Evolutionary conservation across 2,888 invertebrate species (phyloP).

Genomic region (Stomorhina lunata): DNA sequence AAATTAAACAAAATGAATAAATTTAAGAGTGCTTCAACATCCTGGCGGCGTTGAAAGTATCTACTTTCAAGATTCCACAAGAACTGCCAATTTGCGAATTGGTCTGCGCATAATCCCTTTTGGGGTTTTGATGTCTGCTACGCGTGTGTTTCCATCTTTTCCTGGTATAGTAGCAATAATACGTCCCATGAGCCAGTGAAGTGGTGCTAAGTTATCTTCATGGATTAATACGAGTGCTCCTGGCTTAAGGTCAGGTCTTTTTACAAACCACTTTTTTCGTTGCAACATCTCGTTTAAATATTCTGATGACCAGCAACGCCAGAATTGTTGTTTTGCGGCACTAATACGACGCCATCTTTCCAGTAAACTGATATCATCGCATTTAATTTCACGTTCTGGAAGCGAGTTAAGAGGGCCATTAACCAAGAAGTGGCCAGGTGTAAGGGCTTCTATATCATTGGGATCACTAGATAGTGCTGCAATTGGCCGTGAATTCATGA

Average conservation of each 20-base stretch:
- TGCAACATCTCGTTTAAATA: not conserved
- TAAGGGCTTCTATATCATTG: constrained; percentile 14
- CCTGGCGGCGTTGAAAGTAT: constrained; percentile 1
- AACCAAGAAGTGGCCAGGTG: constrained; percentile 3
- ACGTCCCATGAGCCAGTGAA: constrained; percentile 28
- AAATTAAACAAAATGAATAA: not conserved
- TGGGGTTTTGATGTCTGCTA: constrained; percentile 39
- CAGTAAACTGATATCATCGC: not conserved
- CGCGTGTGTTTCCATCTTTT: constrained; percentile 14
- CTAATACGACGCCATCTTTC: not conserved
- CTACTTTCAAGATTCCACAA: constrained; percentile 1
- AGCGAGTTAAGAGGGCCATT: not conserved
- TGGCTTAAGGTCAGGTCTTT: not conserved
- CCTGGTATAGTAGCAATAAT: constrained; percentile 4
- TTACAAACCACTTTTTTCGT: not conserved
- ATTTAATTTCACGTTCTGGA: not conserved
- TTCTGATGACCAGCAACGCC: not conserved
- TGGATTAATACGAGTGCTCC: constrained; percentile 39
- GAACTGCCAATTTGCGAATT: constrained; percentile 29
- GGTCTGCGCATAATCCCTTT: constrained; percentile 42
- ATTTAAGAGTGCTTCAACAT: not conserved
- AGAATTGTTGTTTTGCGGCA: constrained; percentile 5
- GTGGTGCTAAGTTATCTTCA: constrained; percentile 22
- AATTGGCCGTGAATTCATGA: constrained; percentile 13
- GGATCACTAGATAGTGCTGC: constrained; percentile 4